Conservation (phyloP, 1,140 invertebrate genomes). For the Anastrepha obliqua region DNA sequence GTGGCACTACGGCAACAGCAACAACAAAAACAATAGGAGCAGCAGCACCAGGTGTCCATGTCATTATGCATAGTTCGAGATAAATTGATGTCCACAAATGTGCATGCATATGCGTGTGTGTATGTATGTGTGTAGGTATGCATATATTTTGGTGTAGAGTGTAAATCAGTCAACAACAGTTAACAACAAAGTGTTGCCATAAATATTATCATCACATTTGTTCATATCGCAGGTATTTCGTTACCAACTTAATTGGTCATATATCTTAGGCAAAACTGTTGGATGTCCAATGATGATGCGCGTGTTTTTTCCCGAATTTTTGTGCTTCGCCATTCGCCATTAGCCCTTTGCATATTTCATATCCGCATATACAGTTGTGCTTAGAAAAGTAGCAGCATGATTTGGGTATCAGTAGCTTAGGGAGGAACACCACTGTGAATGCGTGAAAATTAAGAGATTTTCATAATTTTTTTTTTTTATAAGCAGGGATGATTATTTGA, state of each 20-base stretch:
- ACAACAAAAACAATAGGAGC: background rate
- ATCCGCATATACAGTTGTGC: too few species aligned
- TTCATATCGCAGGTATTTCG: background rate
- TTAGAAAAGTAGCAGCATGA: too few species aligned
- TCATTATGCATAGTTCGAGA: background rate
- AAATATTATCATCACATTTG: conserved; percentile 5
- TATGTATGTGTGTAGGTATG: background rate
- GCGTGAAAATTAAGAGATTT: too few species aligned
- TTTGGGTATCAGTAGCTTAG: too few species aligned
- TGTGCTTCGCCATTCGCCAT: background rate
- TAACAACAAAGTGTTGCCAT: background rate
- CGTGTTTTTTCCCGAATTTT: too few species aligned
- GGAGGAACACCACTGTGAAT: too few species aligned
- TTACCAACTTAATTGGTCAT: background rate
- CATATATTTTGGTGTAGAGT: background rate
- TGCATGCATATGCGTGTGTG: background rate
- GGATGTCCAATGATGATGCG: too few species aligned
- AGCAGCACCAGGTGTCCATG: background rate
- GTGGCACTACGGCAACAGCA: background rate
- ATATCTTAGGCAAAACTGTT: background rate
- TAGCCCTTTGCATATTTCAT: background rate
- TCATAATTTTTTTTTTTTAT: too few species aligned
- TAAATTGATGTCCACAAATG: background rate
- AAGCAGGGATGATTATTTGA: too few species aligned
- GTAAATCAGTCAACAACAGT: background rate